Evolutionary conservation across 2,888 invertebrate species (phyloP).

Genomic region (Priocnemis perturbator): DNA sequence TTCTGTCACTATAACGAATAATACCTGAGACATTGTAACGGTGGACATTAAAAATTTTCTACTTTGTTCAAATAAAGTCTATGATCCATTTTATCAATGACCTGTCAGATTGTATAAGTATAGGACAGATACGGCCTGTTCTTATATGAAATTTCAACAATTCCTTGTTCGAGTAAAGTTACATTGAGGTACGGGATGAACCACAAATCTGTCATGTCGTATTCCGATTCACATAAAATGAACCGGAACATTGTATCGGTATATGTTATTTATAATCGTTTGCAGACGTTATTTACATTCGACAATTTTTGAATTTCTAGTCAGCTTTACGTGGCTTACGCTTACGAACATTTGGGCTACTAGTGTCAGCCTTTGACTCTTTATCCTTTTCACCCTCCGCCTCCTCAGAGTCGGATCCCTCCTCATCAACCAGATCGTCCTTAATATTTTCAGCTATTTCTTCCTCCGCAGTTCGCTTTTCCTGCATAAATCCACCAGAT

Average conservation of each 20-base stretch:
- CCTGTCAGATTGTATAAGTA: background rate
- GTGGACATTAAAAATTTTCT: conserved; percentile 4
- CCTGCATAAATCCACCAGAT: conserved; percentile 72
- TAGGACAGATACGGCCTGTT: background rate
- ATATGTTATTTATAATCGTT: conserved; percentile 37
- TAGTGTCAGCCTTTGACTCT: conserved; percentile 67
- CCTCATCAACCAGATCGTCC: conserved; percentile 83
- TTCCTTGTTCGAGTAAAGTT: conserved; percentile 31
- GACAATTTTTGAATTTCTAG: conserved; percentile 69
- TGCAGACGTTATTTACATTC: conserved; percentile 48
- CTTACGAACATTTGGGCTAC: conserved; percentile 81
- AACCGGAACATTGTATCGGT: conserved; percentile 36
- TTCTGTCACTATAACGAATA: conserved; percentile 38
- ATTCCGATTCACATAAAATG: conserved; percentile 40
- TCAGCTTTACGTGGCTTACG: conserved; percentile 86
- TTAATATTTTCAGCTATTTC: conserved; percentile 80
- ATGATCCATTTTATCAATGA: background rate
- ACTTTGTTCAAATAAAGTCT: conserved; percentile 16
- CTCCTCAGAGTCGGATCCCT: conserved; percentile 72
- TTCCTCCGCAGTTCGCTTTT: conserved; percentile 68
- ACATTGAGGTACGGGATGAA: conserved; percentile 29
- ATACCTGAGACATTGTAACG: conserved; percentile 35
- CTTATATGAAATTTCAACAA: conserved; percentile 26
- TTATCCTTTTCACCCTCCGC: conserved; percentile 75
- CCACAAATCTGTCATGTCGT: conserved; percentile 22